These are phyloP conservation scores for Cyanistes caeruleus DNA, from an alignment of 2,113 vertebrate species.

Conservation along the genomic window DNA sequence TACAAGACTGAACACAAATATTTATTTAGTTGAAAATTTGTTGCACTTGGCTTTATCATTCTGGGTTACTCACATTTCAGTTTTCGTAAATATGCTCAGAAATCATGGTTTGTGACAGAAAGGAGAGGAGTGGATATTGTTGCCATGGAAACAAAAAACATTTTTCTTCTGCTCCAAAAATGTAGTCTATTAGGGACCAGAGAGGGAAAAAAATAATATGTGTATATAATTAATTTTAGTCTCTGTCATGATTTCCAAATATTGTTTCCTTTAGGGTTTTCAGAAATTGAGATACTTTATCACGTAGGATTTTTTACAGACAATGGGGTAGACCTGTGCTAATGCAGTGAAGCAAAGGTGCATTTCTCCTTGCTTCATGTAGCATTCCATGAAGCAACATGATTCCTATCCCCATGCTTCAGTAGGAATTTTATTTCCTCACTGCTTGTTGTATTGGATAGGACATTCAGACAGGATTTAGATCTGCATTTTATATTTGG, in stretches of 20 bases:
- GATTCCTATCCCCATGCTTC: background rate
- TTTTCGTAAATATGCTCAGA: slow-evolving; percentile 71
- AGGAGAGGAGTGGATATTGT: slow-evolving; percentile 64
- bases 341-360: background rate
- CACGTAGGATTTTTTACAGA: background rate
- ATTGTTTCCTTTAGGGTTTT: background rate
- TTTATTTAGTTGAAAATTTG: slow-evolving; percentile 72
- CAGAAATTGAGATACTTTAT: background rate
- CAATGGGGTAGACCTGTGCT: background rate
- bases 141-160: slow-evolving; percentile 78
- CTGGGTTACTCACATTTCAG: slow-evolving; percentile 63
- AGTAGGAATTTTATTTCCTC: background rate
- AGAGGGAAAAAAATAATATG: slow-evolving; percentile 1
- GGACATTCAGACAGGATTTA: background rate
- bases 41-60: slow-evolving; percentile 68
- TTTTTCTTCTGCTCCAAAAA: slow-evolving; percentile 71
- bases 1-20: slow-evolving; percentile 66
- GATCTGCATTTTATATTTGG: slow-evolving; percentile 19
- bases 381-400: too few relatives aligned
- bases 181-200: slow-evolving; percentile 66
- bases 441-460: background rate
- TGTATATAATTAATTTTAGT: slow-evolving; percentile 51
- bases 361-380: background rate
- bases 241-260: background rate
- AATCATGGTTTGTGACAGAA: slow-evolving; percentile 64